Base-by-base conservation (phyloP, 2,113 vertebrate genomes). In the Silurus glanis region DNA sequence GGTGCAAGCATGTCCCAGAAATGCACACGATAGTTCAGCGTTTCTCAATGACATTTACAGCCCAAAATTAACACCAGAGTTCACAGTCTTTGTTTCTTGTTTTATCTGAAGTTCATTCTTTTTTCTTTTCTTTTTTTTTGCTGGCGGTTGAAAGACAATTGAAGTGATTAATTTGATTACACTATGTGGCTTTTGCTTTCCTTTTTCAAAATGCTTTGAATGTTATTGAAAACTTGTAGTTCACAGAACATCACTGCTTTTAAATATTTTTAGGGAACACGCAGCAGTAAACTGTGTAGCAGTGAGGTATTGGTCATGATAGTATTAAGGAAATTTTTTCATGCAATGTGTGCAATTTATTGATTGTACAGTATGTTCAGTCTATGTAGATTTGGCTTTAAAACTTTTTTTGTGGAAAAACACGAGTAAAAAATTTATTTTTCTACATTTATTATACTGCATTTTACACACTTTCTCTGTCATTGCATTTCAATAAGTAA, bases 61-160 rank as follows among this genome's bases (percentile, higher is more conserved):
- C 85, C 89, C 87, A 91, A 92, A 91, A 88, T 91, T 82, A 91
- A 87, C 88, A 85, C 6, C 51, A 82, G 6, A 17, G 9, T 80
- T n/a, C 74, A 72, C 49, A 72, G 51, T 55, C 17, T 61, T 25
- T 45, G 17, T 59, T 59, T 80, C 56, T 64, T 82, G 59, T 49
- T 64, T 51, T 59, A 47, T 82, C 6, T 49, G 37, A 82, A 82
- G 37, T 64, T 64, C 10, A 66, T 66, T 72, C 16, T 17, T 56
- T 80, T 66, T 25, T 5, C 12, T 51, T 21, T 82, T n/a, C 61
- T 19, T 51, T 82, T 66, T 6, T 82, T 82, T 53, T 13, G 51
- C 45, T 66, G 59, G 19, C 80, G 49, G 59, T 64, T 49, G n/a
- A 6, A 82, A 23, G 58, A 82, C 80, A 49, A 59, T 64, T 23